phyloP scores from a whole-genome alignment of 1,140 invertebrate genomes.

The Ceratosolen fusciceps region DNA sequence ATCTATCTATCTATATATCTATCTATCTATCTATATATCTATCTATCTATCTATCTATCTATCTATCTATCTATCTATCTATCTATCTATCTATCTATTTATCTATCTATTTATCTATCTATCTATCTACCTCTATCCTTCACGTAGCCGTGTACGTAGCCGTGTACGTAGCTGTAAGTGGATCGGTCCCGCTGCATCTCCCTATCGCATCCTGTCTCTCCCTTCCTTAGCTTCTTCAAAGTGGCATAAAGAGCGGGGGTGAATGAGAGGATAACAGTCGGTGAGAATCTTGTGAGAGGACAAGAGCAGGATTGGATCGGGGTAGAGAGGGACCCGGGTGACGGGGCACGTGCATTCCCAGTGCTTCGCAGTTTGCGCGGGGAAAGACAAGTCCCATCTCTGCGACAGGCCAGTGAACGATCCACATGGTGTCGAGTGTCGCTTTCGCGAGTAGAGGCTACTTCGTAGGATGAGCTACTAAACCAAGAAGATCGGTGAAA shows the following conservation, averaged over 20 bases:
- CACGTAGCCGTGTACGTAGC: no score
- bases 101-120: no score
- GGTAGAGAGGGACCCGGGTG: neutral
- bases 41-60: no score
- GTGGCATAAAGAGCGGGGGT: neutral
- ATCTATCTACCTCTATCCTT: no score
- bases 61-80: no score
- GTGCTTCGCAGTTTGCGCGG: neutral
- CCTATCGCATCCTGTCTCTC: neutral
- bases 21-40: no score
- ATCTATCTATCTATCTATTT: no score
- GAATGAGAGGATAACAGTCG: neutral
- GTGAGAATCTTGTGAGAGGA: conserved; percentile 3
- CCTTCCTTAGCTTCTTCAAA: neutral
- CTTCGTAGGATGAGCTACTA: conserved; percentile 63
- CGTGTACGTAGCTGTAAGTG: no score
- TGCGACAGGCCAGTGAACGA: neutral
- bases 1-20: no score
- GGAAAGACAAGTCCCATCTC: neutral
- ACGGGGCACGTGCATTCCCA: neutral
- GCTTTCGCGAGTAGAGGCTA: neutral
- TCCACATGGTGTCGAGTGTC: neutral
- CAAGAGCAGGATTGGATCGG: conserved; percentile 2
- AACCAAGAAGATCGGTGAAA: conserved; percentile 50
- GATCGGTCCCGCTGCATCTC: neutral